Evolutionary conservation across 2,888 invertebrate genomes (phyloP).

Genomic region (Napeogenes sylphis): DNA sequence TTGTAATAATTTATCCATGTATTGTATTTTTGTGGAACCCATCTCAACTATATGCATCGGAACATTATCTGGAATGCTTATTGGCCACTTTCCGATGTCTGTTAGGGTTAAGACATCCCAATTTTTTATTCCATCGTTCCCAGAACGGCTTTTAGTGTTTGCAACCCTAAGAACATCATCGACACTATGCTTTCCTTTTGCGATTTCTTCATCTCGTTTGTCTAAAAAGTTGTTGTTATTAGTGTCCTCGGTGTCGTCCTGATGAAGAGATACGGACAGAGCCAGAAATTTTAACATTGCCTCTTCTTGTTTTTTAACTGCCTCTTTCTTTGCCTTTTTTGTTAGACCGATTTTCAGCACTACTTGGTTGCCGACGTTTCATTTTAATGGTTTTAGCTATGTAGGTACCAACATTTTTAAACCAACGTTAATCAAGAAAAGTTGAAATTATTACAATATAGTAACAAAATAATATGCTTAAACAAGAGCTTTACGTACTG

Average conservation of each 20-base stretch:
- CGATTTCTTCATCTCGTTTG: constrained; percentile 1
- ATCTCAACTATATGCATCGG: constrained; percentile 6
- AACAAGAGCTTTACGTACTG: too few species aligned
- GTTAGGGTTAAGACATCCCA: constrained; percentile 9
- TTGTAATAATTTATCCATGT: constrained; percentile 6
- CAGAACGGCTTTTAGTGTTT: background rate
- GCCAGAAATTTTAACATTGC: background rate
- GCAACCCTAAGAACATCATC: background rate
- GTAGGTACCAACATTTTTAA: background rate
- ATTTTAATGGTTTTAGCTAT: background rate
- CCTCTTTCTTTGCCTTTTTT: constrained; percentile 1
- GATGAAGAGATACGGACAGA: background rate
- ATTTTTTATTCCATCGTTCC: background rate
- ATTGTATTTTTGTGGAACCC: constrained; percentile 9
- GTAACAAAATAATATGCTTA: too few species aligned
- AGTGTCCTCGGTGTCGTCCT: background rate
- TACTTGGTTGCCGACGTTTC: background rate
- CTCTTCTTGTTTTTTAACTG: constrained; percentile 3
- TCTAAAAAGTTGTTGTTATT: background rate
- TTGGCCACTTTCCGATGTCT: constrained; percentile 9
- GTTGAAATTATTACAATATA: background rate
- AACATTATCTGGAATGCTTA: constrained; percentile 8
- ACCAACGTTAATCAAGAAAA: constrained; percentile 1
- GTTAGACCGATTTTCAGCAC: background rate
- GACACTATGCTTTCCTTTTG: background rate